These are phyloP conservation scores for Rhopalosiphum nymphaeae DNA, from an alignment of 2,888 invertebrate genomes.

Conservation along the genomic window DNA sequence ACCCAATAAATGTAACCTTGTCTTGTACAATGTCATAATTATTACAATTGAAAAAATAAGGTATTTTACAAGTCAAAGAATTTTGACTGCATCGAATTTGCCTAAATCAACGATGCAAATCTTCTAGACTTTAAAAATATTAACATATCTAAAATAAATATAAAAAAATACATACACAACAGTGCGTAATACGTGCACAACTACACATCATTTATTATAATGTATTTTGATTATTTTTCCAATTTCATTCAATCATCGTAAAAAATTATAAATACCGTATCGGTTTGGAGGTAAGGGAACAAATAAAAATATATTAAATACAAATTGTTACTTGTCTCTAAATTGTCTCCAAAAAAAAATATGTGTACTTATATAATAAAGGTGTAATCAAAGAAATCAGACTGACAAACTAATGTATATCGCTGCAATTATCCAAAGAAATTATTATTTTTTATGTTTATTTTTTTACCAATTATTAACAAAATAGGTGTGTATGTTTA, in stretches of 20 bases:
- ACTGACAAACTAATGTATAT: not conserved
- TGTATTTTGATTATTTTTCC: slow-evolving; percentile 15
- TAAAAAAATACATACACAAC: not conserved
- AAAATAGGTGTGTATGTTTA: not conserved
- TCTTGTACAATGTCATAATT: not conserved
- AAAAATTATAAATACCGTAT: slow-evolving; percentile 33
- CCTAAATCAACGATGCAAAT: slow-evolving; percentile 7
- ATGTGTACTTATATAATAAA: too few relatives aligned
- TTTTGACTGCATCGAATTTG: not conserved
- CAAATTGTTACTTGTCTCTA: not conserved
- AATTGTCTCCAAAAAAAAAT: not conserved
- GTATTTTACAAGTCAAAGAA: not conserved
- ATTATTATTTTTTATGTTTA: not conserved
- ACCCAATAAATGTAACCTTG: not conserved
- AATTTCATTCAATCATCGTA: slow-evolving; percentile 38
- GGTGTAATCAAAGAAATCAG: not conserved
- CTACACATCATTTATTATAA: slow-evolving; percentile 29
- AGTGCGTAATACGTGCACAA: not conserved
- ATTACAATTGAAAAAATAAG: not conserved
- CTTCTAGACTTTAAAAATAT: not conserved
- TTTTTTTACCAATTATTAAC: not conserved
- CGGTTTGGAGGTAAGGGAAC: not conserved
- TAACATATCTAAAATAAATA: not conserved
- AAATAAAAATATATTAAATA: slow-evolving; percentile 7
- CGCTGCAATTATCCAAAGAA: not conserved